Base-by-base conservation (phyloP, 2,888 invertebrate genomes). In the Coenonympha arcania region DNA sequence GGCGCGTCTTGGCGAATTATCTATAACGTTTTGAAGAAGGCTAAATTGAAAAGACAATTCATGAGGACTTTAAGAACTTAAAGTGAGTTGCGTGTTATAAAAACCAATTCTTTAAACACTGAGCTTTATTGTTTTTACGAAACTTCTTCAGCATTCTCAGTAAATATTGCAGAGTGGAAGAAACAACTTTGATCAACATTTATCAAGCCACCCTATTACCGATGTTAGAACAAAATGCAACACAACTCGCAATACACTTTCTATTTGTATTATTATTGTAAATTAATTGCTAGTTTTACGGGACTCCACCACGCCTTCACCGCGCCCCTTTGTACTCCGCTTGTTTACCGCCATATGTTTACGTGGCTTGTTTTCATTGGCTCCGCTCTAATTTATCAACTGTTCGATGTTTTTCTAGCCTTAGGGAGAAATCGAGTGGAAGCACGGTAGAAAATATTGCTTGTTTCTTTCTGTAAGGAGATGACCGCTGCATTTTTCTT, bases 341-440 rank as follows among this genome's bases (percentile, higher is more conserved):
- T 49, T 41, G 52, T 49, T 48, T 50, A 50, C 50, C 19, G 28
- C 48, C 53, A 42, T 54, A 24, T 50, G 48, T 48, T 39, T 50
- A 53, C 48, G 54, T 48, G 31, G 31, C 39, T 54, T 54, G 54
- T 52, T 54, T 52, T 54, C 46, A 58, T 46, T 54, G 50, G 43
- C 46, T 26, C 46, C 40, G 50, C 20, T 50, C 28, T 52, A 56
- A 48, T 50, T 58, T 54, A 49, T 52, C 52, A 52, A 45, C 13
- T 40, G 26, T 44, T 43, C 5, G 33, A 43, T 53, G 13, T 34
- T 50, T 45, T 40, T 31, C 37, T 40, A 24, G 24, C 30, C 36
- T n/a, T 30, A 13, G 13, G 16, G 15, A 28, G 22, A 39, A 15
- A 18, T 28, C 16, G 41, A 28, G 41, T 28, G 30, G 26, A 16